These are phyloP conservation scores for Willisornis vidua DNA, from an alignment of 2,113 vertebrate species.

Conservation along the genomic window DNA sequence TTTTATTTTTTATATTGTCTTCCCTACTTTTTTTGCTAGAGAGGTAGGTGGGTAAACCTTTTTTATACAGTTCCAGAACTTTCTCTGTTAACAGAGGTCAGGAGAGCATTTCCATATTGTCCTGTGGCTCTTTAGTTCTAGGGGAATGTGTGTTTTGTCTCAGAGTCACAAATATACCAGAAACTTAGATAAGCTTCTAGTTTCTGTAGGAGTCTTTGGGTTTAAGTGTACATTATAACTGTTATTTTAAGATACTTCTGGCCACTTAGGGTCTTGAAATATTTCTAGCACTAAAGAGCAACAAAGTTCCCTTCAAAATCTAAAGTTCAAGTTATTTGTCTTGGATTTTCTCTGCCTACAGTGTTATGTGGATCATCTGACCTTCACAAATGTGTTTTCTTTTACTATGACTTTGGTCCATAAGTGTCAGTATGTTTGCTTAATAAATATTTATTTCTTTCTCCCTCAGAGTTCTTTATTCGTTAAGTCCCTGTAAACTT, in stretches of 20 bases:
- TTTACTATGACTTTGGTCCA: background rate
- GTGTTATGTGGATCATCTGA: background rate
- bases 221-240: background rate
- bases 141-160: background rate
- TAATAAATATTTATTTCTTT: slow-evolving; percentile 24
- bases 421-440: background rate
- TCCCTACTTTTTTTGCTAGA: background rate
- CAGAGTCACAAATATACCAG: background rate
- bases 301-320: background rate
- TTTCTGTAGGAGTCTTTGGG: background rate
- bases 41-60: background rate
- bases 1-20: background rate
- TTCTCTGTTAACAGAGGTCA: background rate
- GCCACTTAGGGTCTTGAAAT: slow-evolving; percentile 23
- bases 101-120: background rate
- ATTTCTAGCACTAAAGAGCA: background rate
- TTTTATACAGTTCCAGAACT: background rate
- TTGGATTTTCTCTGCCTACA: background rate
- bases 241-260: background rate
- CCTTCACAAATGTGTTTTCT: slow-evolving; percentile 13
- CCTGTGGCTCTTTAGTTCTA: background rate
- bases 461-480: background rate
- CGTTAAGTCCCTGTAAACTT: background rate
- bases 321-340: slow-evolving; percentile 1
- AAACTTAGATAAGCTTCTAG: slow-evolving; percentile 42